Percentiles rank a stretch among this genome's conserved stretches.
Conservation (phyloP, 2,113 vertebrate species). For the Mirza zaza region DNA sequence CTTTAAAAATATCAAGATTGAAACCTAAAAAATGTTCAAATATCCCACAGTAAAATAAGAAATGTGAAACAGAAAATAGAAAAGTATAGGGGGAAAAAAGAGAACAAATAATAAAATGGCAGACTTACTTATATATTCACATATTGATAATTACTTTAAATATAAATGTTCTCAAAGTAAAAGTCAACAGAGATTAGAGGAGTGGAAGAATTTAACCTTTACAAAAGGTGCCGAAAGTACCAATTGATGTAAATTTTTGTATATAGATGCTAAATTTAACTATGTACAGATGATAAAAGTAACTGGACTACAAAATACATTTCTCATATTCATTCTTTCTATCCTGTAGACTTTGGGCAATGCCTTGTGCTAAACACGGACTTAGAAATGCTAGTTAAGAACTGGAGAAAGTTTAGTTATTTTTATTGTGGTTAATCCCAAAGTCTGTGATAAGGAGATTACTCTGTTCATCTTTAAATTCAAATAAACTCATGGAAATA, state of each 20-base stretch:
- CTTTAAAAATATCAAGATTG: too few relatives aligned
- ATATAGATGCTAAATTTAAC: neutral
- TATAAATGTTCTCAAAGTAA: too few relatives aligned
- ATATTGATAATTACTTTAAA: too few relatives aligned
- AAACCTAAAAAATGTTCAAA: too few relatives aligned
- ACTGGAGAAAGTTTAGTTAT: neutral
- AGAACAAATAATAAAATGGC: too few relatives aligned
- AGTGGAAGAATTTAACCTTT: neutral
- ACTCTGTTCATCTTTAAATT: neutral
- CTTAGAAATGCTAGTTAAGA: neutral
- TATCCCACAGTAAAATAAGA: too few relatives aligned
- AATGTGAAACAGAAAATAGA: too few relatives aligned
- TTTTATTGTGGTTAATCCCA: neutral
- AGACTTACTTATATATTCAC: too few relatives aligned
- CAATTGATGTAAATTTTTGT: neutral
- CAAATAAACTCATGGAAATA: neutral
- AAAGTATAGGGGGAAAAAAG: too few relatives aligned
- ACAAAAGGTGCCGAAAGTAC: neutral
- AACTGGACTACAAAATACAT: neutral
- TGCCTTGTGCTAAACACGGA: neutral
- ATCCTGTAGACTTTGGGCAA: neutral
- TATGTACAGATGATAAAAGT: neutral
- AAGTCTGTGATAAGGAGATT: neutral
- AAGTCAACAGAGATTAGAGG: too few relatives aligned
- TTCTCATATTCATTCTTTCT: neutral